Base-by-base conservation (phyloP, 2,113 vertebrate genomes). In the Tyrannus savana region DNA sequence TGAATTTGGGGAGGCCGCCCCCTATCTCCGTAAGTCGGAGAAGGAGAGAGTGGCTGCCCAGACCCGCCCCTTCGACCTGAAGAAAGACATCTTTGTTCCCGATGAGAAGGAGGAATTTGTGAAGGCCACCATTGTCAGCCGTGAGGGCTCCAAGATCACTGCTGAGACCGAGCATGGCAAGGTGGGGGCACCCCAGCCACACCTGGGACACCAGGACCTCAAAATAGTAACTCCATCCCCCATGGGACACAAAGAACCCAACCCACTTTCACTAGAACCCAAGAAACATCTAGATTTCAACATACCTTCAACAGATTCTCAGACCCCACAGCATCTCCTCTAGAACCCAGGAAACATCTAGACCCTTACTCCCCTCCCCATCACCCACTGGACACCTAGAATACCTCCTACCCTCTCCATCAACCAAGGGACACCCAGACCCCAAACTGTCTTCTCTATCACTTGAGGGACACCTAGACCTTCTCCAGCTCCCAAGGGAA, bases 61-160 rank as follows among this genome's bases (percentile, higher is more conserved):
- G 80, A 90, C 88, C 56, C 88, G 88, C 31, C 80, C 88, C 50
- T 90, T 90, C 0, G 88, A 90, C 64, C 50, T 90, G 73, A 90
- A 90, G 72, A 90, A 90, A 64, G 88, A 90, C 49, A 90, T 90
- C 64, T 90, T 90, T 2, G 88, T 90, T 28, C 88, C 88, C 23
- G 88, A 90, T 84, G 88, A 90, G 30, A 90, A 84, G 73, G 88
- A 90, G 50, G 88, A 90, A 37, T 90, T 0, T 44, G 88, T 90
- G 58, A 90, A 90, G 80, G 88, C 88, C 50, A 84, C 80, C 31
- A 63, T 90, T 21, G 2, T 90, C 88, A 84, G 80, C 50, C 88
- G 88, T 39, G 88, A 90, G 64, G 88, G 88, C 42, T 84, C 88
- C 88, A 90, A 90, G 80, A 84, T 90, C 73, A 90, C 88, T 50